These are phyloP conservation scores for Ibycter americanus DNA, from an alignment of 2,797 vertebrate species.

Conservation along the genomic window DNA sequence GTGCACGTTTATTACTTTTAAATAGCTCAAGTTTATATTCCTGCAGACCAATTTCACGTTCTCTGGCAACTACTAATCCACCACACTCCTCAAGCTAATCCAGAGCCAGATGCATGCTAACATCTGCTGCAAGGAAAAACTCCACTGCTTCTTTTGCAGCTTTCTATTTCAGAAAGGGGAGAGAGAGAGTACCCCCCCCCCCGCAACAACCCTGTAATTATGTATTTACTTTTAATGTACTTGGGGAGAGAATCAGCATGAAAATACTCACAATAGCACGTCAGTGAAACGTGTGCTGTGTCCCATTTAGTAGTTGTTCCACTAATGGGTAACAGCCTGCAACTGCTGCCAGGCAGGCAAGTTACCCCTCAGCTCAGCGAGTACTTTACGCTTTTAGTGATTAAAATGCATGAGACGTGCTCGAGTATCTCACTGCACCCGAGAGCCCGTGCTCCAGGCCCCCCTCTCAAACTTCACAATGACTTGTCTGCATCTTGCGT, in stretches of 20 bases:
- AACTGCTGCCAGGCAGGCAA: not conserved
- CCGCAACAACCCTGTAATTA: not conserved
- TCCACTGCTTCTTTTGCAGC: not conserved
- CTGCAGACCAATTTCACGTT: not conserved
- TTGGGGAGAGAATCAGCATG: not conserved
- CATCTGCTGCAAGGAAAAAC: slow-evolving; percentile 35
- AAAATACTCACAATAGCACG: not conserved
- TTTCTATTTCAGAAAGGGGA: not conserved
- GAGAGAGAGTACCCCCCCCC: not conserved
- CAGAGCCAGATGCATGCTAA: not conserved
- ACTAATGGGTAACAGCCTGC: not conserved
- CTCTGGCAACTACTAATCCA: not conserved
- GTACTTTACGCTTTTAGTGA: accelerated
- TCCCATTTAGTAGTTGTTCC: not conserved
- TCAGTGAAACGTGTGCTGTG: not conserved
- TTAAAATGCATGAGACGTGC: not conserved
- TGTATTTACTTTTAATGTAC: slow-evolving; percentile 24
- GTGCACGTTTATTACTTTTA: not conserved
- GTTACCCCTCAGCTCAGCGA: not conserved
- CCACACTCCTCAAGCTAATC: not conserved
- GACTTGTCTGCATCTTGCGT: accelerated
- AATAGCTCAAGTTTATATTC: not conserved
- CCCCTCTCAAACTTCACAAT: not conserved
- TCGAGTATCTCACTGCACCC: not conserved
- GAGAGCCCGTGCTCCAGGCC: not conserved